A percentile compares a stretch with the other conserved stretches of the same genome.
These are phyloP conservation scores for Corythoichthys intestinalis DNA, from an alignment of 2,113 vertebrate species.

Conservation along the genomic window DNA sequence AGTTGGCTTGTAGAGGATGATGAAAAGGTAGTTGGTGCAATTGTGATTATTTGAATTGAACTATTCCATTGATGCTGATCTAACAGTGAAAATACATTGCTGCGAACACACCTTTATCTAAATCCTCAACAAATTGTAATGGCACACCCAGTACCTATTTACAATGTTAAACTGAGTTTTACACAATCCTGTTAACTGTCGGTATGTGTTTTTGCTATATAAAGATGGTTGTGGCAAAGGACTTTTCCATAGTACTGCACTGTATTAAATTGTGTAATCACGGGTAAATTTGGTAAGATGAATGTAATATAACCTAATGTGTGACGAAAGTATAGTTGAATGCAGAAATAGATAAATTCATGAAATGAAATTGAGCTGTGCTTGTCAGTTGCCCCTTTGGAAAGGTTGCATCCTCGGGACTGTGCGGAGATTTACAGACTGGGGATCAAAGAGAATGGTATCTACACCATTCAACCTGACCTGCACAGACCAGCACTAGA, in stretches of 20 bases:
- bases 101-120: background rate
- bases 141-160: background rate
- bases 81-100: background rate
- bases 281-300: too few relatives aligned
- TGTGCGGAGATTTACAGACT: constrained; percentile 77
- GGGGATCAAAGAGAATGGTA: constrained; percentile 77
- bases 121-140: background rate
- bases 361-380: constrained; percentile 19
- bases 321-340: background rate
- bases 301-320: too few relatives aligned
- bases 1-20: too few relatives aligned
- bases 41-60: background rate
- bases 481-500: constrained; percentile 66
- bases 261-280: too few relatives aligned
- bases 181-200: background rate
- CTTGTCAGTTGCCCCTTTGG: constrained; percentile 57
- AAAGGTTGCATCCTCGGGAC: constrained; percentile 71
- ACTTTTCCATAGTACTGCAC: too few relatives aligned
- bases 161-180: background rate
- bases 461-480: constrained; percentile 80
- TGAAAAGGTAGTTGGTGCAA: background rate
- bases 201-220: background rate
- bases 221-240: background rate
- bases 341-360: background rate
- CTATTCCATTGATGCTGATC: background rate